These are phyloP conservation scores for Sprattus sprattus DNA, from an alignment of 2,113 vertebrate genomes.

Conservation along the genomic window DNA sequence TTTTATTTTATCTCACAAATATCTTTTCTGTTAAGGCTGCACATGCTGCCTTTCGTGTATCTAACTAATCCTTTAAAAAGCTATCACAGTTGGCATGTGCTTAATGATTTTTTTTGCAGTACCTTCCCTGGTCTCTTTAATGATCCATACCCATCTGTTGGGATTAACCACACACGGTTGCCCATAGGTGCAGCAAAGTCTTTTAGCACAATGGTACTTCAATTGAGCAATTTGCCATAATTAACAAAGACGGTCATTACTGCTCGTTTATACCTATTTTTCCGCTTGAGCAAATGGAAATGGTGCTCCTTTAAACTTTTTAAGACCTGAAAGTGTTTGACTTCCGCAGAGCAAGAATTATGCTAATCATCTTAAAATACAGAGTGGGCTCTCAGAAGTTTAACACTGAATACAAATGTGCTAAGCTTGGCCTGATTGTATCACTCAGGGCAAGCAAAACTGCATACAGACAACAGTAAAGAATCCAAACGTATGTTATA, in stretches of 20 bases:
- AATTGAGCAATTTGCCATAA: constrained; percentile 36
- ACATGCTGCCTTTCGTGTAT: neutral
- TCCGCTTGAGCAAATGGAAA: constrained; percentile 21
- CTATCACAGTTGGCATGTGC: neutral
- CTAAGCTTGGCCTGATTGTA: neutral
- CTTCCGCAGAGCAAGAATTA: constrained; percentile 37
- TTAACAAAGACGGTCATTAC: constrained; percentile 35
- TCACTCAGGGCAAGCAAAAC: neutral
- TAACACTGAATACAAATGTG: constrained; percentile 20
- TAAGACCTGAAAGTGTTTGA: constrained; percentile 31
- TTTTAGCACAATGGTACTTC: neutral
- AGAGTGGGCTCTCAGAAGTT: constrained; percentile 11
- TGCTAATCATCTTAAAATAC: constrained; percentile 27
- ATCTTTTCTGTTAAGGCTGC: neutral
- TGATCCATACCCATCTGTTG: neutral
- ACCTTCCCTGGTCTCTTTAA: neutral
- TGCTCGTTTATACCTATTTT: constrained; percentile 11
- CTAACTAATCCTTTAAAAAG: neutral
- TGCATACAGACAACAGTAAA: neutral
- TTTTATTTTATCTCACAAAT: no score
- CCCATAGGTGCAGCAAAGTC: neutral
- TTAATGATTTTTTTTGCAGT: neutral
- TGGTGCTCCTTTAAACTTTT: constrained; percentile 24
- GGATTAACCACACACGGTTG: neutral
- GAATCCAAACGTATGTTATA: neutral